These are phyloP conservation scores for Nymphalis io DNA, from an alignment of 1,140 invertebrate genomes.

Conservation along the genomic window DNA sequence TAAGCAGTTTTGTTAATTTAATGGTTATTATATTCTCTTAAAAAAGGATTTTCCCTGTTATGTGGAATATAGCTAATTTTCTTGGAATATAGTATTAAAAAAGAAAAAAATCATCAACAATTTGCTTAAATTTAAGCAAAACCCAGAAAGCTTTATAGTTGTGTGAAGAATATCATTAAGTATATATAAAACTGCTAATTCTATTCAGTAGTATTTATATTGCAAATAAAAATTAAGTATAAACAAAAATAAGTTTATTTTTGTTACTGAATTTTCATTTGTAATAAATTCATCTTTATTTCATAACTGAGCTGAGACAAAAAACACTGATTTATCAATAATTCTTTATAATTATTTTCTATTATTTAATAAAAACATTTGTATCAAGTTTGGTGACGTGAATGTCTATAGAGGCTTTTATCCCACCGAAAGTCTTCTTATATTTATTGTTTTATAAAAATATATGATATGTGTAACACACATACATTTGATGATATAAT, in stretches of 20 bases:
- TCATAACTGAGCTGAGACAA: conserved; percentile 12
- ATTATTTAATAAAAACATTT: neutral
- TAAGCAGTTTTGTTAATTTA: conserved; percentile 7
- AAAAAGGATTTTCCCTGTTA: too few species aligned
- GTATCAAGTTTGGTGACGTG: neutral
- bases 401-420: conserved; percentile 13
- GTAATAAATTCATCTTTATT: neutral
- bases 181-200: conserved; percentile 9
- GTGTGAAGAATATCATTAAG: too few species aligned
- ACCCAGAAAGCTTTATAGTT: too few species aligned
- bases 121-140: too few species aligned
- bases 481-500: neutral
- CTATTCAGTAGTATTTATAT: neutral
- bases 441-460: neutral
- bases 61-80: too few species aligned
- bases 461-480: neutral
- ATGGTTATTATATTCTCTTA: neutral
- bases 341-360: neutral
- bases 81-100: too few species aligned
- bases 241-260: neutral
- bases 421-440: conserved; percentile 24
- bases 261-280: conserved; percentile 7
- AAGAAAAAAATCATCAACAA: too few species aligned
- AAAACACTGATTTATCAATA: conserved; percentile 2
- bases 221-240: neutral